These are phyloP conservation scores for Nymphalis polychloros DNA, from an alignment of 2,888 invertebrate genomes.

Conservation along the genomic window DNA sequence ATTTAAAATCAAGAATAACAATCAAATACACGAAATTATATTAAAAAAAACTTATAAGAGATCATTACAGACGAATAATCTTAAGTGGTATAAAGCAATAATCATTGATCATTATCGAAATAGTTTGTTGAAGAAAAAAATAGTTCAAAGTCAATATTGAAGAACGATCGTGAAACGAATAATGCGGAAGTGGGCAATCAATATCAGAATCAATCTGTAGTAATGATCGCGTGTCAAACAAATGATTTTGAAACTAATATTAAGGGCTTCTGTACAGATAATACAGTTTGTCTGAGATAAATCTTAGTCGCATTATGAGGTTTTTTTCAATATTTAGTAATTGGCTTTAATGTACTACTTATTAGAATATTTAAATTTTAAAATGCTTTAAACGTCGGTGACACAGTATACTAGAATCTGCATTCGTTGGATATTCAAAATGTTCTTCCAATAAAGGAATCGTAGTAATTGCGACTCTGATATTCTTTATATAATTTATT, in stretches of 20 bases:
- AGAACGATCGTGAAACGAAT: slow-evolving; percentile 50
- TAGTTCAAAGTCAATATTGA: slow-evolving; percentile 48
- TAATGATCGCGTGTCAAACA: slow-evolving; percentile 69
- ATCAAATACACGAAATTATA: background rate
- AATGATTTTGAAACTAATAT: slow-evolving; percentile 73
- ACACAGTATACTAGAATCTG: no score
- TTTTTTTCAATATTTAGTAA: no score
- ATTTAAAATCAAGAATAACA: background rate
- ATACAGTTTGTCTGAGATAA: slow-evolving; percentile 7
- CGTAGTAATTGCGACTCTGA: no score
- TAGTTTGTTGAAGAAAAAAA: slow-evolving; percentile 50
- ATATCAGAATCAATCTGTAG: slow-evolving; percentile 68
- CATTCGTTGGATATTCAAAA: no score
- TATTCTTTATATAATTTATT: no score
- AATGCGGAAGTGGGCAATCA: slow-evolving; percentile 76
- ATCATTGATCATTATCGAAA: slow-evolving; percentile 40
- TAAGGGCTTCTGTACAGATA: slow-evolving; percentile 37
- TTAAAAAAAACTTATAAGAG: slow-evolving; percentile 1
- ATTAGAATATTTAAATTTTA: no score
- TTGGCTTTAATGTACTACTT: no score
- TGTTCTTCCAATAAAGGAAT: no score
- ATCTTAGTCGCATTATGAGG: no score
- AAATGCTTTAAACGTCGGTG: no score
- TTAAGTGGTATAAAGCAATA: slow-evolving; percentile 25
- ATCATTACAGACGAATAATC: slow-evolving; percentile 16